Conservation (phyloP, 2,113 vertebrate genomes). For the Motacilla tschutschensis region DNA sequence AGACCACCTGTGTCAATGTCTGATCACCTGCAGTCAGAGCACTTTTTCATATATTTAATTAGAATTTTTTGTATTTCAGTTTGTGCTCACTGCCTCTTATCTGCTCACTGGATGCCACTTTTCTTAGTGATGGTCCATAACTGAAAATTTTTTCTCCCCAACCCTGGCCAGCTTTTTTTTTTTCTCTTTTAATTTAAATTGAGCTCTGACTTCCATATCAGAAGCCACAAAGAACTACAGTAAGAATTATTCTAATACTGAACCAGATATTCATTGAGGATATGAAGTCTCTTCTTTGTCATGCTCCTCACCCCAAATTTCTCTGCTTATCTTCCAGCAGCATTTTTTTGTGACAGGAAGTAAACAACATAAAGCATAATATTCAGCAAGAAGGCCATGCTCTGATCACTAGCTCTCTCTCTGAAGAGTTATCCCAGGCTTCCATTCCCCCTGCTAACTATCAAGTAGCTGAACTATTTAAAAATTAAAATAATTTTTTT, state of each 20-base stretch:
- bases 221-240: not conserved
- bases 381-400: not conserved
- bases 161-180: rapidly evolving
- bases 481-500: conserved; percentile 11
- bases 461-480: conserved; percentile 32
- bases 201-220: not conserved
- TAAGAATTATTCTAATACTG: not conserved
- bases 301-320: not conserved
- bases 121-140: not conserved
- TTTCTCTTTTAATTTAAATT: not conserved
- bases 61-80: not conserved
- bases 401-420: not conserved
- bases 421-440: not conserved
- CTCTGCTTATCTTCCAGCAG: not conserved
- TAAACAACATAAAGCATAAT: not conserved
- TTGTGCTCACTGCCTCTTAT: not conserved
- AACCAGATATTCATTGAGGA: not conserved
- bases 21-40: too few species aligned
- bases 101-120: not conserved
- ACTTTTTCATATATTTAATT: not conserved
- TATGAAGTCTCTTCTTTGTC: not conserved
- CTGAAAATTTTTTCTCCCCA: rapidly evolving
- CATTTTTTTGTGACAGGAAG: not conserved
- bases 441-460: not conserved
- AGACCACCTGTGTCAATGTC: not conserved